Conservation (phyloP, 2,888 invertebrate genomes). For the Ophioninae sp. region DNA sequence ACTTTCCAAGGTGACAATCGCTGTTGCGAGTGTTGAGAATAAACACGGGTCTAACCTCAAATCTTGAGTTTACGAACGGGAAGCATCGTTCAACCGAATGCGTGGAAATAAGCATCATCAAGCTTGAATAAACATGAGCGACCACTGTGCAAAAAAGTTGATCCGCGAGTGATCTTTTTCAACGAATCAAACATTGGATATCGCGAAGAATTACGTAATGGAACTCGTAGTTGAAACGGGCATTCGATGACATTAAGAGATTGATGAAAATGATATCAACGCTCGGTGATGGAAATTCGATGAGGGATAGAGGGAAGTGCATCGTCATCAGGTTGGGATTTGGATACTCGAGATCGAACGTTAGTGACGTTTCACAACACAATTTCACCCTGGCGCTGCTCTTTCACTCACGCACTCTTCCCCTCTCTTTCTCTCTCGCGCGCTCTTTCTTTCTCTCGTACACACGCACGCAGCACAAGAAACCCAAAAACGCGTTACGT, state of each 20-base stretch:
- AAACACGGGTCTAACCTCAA: neutral
- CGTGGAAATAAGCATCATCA: neutral
- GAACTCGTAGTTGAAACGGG: neutral
- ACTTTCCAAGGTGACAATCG: neutral
- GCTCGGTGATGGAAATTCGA: neutral
- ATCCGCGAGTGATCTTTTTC: neutral
- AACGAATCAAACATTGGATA: neutral
- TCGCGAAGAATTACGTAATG: neutral
- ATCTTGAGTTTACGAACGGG: neutral
- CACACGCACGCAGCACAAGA: neutral
- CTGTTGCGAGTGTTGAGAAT: neutral
- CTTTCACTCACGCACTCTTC: constrained; percentile 1
- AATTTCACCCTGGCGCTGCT: constrained; percentile 27
- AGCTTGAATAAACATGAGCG: neutral
- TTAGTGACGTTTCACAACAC: constrained; percentile 34
- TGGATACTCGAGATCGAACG: neutral
- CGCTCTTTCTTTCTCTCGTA: too few relatives aligned
- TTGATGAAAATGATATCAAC: neutral
- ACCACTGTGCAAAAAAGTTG: neutral
- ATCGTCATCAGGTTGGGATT: neutral
- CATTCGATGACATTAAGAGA: neutral
- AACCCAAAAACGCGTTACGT: neutral
- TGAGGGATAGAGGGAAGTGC: neutral
- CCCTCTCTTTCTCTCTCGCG: neutral
- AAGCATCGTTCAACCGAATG: neutral